phyloP scores from a whole-genome alignment of 2,797 vertebrate species.

The Denticeps clupeoides region DNA sequence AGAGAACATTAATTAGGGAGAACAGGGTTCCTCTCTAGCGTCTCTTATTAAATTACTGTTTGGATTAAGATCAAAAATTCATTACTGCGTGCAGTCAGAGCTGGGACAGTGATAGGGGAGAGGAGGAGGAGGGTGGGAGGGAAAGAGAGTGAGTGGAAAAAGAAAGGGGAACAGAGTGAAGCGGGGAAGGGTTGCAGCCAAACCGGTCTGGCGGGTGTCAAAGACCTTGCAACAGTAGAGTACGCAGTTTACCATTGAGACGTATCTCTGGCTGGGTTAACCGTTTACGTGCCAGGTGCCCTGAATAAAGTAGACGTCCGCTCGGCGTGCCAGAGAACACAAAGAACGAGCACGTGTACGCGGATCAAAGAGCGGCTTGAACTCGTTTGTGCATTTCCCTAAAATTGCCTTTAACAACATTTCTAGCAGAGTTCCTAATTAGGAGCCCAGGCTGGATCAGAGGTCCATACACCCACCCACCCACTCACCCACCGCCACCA shows the following conservation, averaged over 20 bases:
- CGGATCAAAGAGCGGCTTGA: slow-evolving; percentile 13
- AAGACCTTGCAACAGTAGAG: slow-evolving; percentile 21
- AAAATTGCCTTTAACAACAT: slow-evolving; percentile 29
- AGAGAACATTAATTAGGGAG: slow-evolving; percentile 49
- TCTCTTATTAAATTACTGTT: slow-evolving; percentile 59
- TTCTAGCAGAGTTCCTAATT: slow-evolving; percentile 27
- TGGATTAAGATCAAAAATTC: slow-evolving; percentile 64
- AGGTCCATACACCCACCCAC: slow-evolving; percentile 9
- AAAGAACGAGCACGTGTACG: neutral
- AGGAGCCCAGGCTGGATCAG: slow-evolving; percentile 30
- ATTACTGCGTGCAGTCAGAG: slow-evolving; percentile 47
- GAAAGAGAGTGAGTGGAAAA: slow-evolving; percentile 1
- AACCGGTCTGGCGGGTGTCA: slow-evolving; percentile 33
- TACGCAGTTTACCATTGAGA: slow-evolving; percentile 28
- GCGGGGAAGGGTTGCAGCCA: slow-evolving; percentile 19
- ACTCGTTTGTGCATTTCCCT: slow-evolving; percentile 25
- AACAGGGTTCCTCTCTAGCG: slow-evolving; percentile 44
- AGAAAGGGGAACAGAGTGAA: neutral
- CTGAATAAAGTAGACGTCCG: neutral
- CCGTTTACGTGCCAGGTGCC: slow-evolving; percentile 13
- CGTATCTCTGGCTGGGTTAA: slow-evolving; percentile 8
- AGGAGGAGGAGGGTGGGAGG: slow-evolving; percentile 4
- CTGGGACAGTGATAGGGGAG: slow-evolving; percentile 30
- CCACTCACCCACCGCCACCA: slow-evolving; percentile 23
- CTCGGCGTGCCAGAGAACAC: neutral